Evolutionary conservation across 2,113 vertebrate genomes (phyloP), one percentile per base, ranked within the genome.

Genomic region (Triplophysa tibetana): DNA sequence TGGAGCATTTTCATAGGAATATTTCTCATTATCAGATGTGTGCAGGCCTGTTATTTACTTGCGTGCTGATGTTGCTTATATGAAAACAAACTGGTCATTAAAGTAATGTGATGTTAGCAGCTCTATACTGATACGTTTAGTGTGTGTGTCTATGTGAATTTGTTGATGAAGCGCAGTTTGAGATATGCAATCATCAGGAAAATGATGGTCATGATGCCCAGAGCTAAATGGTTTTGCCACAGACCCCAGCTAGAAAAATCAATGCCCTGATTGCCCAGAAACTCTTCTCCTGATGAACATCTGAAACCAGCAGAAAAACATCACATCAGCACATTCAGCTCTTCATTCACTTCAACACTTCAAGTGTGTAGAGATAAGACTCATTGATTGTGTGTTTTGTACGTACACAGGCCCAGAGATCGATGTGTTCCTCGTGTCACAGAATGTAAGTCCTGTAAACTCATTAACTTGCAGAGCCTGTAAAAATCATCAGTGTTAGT

Each of bases 201-300:
- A 63, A 93, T 90, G 2, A 92, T 0, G 0, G 77, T 94, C 95
- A 98, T 96, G 87, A 93, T 85, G 17, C 63, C 65, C 16, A 98
- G 81, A 17, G 94, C 95, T 63, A 98, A 0, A 2, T 95, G 92
- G 73, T 98, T 98, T 93, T 89, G 90, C 96, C 97, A 98, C 19
- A 96, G 81, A 1, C 94, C 96, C 96, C 96, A 99, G 1, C 26
- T 0, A 1, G 91, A 93, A 0, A 23, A 54, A 0, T 95, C 89
- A 0, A 97, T 94, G 0, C 96, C 96, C 87, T 98, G 96, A 0
- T 14, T 63, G 0, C 0, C 0, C 88, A 98, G 88, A 23, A 92
- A 94, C 0, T 85, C 73, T 16, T 95, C 92, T 1, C 96, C 97
- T 0, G 89, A 89, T n/a, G 94, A 82, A 8, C 96, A 97, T 33